These are phyloP conservation scores for Drosophila colorata DNA, from an alignment of 2,888 invertebrate species.

Conservation along the genomic window DNA sequence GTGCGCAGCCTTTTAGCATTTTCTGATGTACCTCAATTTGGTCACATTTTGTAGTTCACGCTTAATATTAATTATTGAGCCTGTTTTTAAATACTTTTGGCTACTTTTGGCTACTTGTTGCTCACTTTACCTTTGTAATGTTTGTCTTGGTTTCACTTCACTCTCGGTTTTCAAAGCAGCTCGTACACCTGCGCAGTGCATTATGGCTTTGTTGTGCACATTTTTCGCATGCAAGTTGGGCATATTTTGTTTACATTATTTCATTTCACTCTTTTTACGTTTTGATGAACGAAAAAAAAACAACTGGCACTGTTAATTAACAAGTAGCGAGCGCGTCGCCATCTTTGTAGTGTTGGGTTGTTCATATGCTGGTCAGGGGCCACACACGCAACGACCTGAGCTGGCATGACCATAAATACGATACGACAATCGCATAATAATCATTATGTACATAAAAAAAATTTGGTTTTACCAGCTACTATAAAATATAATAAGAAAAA, in stretches of 20 bases:
- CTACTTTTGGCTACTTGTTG: constrained; percentile 62
- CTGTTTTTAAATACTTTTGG: constrained; percentile 26
- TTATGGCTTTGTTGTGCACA: constrained; percentile 41
- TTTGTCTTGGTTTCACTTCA: constrained; percentile 77
- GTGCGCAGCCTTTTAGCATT: neutral
- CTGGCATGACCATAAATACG: constrained; percentile 16
- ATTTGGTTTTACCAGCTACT: neutral
- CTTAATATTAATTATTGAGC: neutral
- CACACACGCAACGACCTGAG: constrained; percentile 32
- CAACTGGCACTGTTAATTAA: constrained; percentile 75
- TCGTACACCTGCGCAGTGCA: constrained; percentile 38
- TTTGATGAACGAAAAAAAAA: constrained; percentile 69
- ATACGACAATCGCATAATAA: neutral
- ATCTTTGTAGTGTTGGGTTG: constrained; percentile 72
- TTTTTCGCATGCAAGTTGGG: constrained; percentile 20
- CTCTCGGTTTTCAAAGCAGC: constrained; percentile 41
- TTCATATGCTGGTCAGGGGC: constrained; percentile 42
- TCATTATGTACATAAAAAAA: neutral
- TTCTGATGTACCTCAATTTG: neutral
- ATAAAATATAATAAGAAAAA: neutral
- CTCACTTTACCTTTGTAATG: constrained; percentile 80
- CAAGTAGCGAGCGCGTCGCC: constrained; percentile 79
- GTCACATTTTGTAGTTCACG: neutral
- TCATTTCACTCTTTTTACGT: constrained; percentile 40
- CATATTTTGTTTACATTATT: constrained; percentile 58